Conservation (phyloP, 2,797 vertebrate species). For the Pagetopsis macropterus region DNA sequence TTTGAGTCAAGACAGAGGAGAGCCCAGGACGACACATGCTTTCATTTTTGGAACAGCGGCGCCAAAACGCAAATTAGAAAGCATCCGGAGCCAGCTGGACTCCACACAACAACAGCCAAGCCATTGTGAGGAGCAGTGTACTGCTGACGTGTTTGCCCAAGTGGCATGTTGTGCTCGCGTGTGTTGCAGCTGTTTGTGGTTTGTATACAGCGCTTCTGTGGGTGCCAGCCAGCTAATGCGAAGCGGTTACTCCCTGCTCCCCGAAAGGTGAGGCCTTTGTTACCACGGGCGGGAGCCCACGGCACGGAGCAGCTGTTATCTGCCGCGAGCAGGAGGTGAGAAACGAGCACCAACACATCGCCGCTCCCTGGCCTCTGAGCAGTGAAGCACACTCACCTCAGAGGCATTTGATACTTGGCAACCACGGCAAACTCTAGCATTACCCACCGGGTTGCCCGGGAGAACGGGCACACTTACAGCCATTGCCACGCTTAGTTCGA, state of each 20-base stretch:
- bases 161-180: conserved; percentile 36
- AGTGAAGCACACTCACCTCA: conserved; percentile 63
- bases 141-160: conserved; percentile 20
- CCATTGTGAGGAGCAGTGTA: conserved; percentile 22
- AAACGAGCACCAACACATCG: conserved; percentile 19
- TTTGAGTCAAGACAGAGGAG: conserved; percentile 45
- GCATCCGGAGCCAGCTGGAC: conserved; percentile 56
- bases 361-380: conserved; percentile 36
- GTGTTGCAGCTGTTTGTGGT: conserved; percentile 63
- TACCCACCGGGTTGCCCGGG: conserved; percentile 59
- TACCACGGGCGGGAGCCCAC: conserved; percentile 30
- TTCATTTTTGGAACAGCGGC: conserved; percentile 38
- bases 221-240: conserved; percentile 31
- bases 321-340: conserved; percentile 60
- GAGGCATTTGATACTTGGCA: conserved; percentile 62
- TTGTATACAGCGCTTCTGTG: conserved; percentile 22
- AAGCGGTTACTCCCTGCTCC: conserved; percentile 22
- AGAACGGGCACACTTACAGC: conserved; percentile 64
- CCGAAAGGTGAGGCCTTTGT: conserved; percentile 52
- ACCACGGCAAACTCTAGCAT: conserved; percentile 45
- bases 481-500: conserved; percentile 69
- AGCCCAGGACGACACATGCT: conserved; percentile 49
- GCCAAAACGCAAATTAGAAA: conserved; percentile 67
- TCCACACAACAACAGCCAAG: conserved; percentile 24
- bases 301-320: conserved; percentile 65